Percentiles rank a stretch among this genome's conserved stretches.
These are phyloP conservation scores for Phlogophora meticulosa DNA, from an alignment of 2,888 invertebrate genomes.

Conservation along the genomic window DNA sequence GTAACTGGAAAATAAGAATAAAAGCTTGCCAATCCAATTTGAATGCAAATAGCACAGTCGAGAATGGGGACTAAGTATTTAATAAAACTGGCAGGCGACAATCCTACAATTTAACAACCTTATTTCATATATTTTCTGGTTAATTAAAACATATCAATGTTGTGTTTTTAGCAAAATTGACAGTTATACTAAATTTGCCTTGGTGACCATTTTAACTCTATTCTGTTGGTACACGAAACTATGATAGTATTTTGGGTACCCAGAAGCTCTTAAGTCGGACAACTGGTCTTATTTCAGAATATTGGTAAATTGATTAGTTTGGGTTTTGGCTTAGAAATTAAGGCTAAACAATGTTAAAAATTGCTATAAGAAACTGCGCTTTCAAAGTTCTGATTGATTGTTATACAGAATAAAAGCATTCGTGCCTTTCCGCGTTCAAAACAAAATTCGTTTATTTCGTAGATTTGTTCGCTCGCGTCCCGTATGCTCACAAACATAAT, in stretches of 20 bases:
- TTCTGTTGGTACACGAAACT: neutral
- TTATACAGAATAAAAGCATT: neutral
- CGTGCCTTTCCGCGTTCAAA: neutral
- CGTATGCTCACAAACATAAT: conserved; percentile 2
- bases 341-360: too few relatives aligned
- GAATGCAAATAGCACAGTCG: neutral
- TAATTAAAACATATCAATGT: too few relatives aligned
- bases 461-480: neutral
- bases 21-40: neutral
- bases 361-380: too few relatives aligned
- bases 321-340: neutral
- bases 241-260: neutral
- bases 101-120: too few relatives aligned
- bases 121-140: too few relatives aligned
- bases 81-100: too few relatives aligned
- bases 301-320: conserved; percentile 7
- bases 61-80: too few relatives aligned
- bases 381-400: neutral
- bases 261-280: neutral
- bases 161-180: too few relatives aligned
- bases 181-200: too few relatives aligned
- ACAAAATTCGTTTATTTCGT: conserved; percentile 14
- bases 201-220: too few relatives aligned
- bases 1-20: neutral
- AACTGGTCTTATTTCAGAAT: neutral